phyloP scores from a whole-genome alignment of 2,797 vertebrate species.

The Argentina silus region DNA sequence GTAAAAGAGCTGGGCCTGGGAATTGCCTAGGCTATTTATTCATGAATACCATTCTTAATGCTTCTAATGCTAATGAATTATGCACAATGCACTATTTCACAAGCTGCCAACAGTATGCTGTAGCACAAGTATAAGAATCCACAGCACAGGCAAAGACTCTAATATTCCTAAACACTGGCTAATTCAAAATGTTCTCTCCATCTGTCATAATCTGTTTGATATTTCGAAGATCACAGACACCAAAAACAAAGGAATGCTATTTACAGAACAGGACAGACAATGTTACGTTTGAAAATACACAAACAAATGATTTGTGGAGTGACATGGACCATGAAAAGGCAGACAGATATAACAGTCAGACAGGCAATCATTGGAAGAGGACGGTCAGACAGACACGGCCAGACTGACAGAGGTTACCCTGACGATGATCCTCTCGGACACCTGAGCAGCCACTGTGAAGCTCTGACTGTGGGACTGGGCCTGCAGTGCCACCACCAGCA shows the following conservation, averaged over 20 bases:
- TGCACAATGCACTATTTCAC: neutral
- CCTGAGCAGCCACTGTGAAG: conserved; percentile 93
- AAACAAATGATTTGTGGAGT: conserved; percentile 1
- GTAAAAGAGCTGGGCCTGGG: too few species aligned
- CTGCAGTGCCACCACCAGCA: conserved; percentile 96
- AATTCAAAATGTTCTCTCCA: neutral
- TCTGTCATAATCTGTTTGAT: neutral
- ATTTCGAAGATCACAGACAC: conserved; percentile 26
- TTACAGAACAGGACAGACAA: conserved; percentile 5
- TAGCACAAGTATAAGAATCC: too few species aligned
- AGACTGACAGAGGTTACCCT: conserved; percentile 86
- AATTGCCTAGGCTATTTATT: neutral
- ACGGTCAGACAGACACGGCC: conserved; percentile 80
- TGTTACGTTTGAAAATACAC: conserved; percentile 15
- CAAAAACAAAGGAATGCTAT: conserved; percentile 5
- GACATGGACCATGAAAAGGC: conserved; percentile 34
- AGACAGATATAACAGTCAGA: conserved; percentile 56
- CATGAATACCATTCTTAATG: neutral
- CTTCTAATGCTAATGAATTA: neutral
- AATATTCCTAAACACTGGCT: neutral
- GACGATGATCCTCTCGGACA: conserved; percentile 98
- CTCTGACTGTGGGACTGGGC: conserved; percentile 96
- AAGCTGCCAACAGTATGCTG: too few species aligned
- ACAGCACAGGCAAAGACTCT: neutral
- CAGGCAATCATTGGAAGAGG: conserved; percentile 74